Evolutionary conservation across 2,113 vertebrate genomes (phyloP).

Genomic region (Anoplopoma fimbria): DNA sequence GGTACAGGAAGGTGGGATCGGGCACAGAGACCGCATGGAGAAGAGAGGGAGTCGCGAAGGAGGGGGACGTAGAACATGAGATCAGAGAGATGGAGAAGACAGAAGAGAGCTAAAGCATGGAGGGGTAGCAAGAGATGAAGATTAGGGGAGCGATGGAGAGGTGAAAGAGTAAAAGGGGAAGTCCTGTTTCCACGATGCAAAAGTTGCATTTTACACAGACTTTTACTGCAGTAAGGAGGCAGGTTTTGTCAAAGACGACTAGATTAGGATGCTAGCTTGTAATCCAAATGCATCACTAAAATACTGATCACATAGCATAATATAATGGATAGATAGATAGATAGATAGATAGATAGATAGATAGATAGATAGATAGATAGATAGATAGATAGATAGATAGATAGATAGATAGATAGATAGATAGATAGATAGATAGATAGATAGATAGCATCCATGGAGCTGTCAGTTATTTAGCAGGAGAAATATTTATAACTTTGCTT

Average conservation of each 20-base stretch:
- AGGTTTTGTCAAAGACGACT: constrained; percentile 41
- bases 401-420: too few species aligned
- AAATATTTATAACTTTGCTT: neutral
- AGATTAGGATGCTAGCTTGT: constrained; percentile 43
- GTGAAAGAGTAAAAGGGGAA: constrained; percentile 36
- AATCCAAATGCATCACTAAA: constrained; percentile 49
- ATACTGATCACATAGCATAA: constrained; percentile 1
- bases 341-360: neutral
- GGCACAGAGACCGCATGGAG: neutral
- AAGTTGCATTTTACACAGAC: constrained; percentile 67
- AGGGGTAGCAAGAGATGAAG: neutral
- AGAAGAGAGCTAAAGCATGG: constrained; percentile 26
- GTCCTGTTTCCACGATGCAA: constrained; percentile 72
- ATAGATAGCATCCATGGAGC: neutral
- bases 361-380: too few species aligned
- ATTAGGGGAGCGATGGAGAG: constrained; percentile 32
- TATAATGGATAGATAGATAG: neutral
- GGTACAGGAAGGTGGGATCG: constrained; percentile 34
- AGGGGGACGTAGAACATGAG: neutral
- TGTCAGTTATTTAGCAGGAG: neutral
- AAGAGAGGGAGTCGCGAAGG: neutral
- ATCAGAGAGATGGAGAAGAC: constrained; percentile 47
- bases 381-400: too few species aligned
- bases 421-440: too few species aligned
- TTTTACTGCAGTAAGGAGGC: constrained; percentile 74